Percentiles rank a stretch among this genome's conserved stretches.
Conservation (phyloP, 2,888 invertebrate genomes). For the Argyra leucocephala region DNA sequence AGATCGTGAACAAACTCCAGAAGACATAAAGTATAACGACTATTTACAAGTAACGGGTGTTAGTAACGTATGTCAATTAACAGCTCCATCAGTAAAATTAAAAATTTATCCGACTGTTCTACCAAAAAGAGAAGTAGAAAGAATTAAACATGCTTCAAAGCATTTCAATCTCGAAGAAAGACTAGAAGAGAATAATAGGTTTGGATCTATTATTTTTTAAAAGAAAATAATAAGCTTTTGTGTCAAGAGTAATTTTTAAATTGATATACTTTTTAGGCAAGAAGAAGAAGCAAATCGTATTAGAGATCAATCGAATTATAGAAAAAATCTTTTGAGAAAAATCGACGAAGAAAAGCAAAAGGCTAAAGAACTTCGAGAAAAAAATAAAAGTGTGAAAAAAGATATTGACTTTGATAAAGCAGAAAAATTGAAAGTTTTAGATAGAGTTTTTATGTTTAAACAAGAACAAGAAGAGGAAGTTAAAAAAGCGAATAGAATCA, state of each 20-base stretch:
- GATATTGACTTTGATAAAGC: constrained; percentile 41
- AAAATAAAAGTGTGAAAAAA: constrained; percentile 27
- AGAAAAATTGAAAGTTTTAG: constrained; percentile 48
- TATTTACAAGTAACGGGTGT: neutral
- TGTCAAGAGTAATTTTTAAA: neutral
- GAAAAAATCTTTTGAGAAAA: constrained; percentile 48
- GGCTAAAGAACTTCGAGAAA: constrained; percentile 30
- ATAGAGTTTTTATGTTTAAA: constrained; percentile 44
- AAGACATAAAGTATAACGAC: neutral
- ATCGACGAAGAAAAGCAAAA: constrained; percentile 36
- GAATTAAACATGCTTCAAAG: constrained; percentile 51
- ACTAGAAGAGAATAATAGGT: constrained; percentile 39
- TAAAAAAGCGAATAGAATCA: constrained; percentile 65
- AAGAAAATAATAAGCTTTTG: neutral
- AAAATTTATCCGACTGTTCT: constrained; percentile 50
- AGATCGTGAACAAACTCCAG: neutral
- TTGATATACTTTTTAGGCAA: constrained; percentile 24
- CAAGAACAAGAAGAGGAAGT: constrained; percentile 51
- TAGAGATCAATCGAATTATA: constrained; percentile 49
- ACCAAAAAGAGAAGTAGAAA: constrained; percentile 50
- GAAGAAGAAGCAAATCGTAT: constrained; percentile 45
- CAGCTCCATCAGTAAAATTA: neutral
- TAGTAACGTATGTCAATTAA: neutral
- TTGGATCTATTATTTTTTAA: neutral
- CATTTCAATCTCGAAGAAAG: constrained; percentile 47